Evolutionary conservation across 2,888 invertebrate genomes (phyloP), one percentile per base, ranked within the genome.

Genomic region (Heliconius hortense): DNA sequence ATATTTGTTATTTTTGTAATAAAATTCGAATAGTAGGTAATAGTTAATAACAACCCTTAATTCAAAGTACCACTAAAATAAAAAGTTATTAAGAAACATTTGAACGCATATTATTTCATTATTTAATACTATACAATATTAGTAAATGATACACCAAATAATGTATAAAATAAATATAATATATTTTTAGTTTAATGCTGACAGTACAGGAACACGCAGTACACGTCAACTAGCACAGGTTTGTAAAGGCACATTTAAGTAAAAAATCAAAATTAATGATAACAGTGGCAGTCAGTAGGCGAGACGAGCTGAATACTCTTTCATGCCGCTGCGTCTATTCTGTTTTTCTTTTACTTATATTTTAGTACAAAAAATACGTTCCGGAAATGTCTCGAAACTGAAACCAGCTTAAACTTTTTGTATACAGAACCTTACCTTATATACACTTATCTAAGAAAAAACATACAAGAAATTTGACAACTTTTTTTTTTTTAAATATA

Each of bases 241-340:
- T 90, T 92, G 90, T 92, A 93, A 93, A 93, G 93, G 91, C 90
- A 92, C 89, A 89, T 91, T 91, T 92, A 88, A 89, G 88, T 89
- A 89, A 93, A 93, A 93, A 93, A 92, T 91, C 90, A 90, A 91
- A 94, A 94, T 93, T 94, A 94, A 94, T 94, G 93, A 92, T 91
- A 91, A 89, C 88, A 85, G 87, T 90, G 92, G 91, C 92, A 90
- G 89, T 85, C 86, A 89, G 89, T 86, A 89, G 90, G 90, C 91
- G n/a, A n/a, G n/a, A 91, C 88, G 89, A 75, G 77, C 73, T 77
- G 78, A 77, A 78, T 76, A 74, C 72, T 69, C 76, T 74, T 77
- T 76, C 73, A 78, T 77, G 76, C 31, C 28, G 66, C 56, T 77
- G 63, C 64, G 76, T 62, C 75, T 76, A 78, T 76, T 78, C 78